phyloP scores from a whole-genome alignment of 2,797 vertebrate genomes.

The Onychomys leucogaster region DNA sequence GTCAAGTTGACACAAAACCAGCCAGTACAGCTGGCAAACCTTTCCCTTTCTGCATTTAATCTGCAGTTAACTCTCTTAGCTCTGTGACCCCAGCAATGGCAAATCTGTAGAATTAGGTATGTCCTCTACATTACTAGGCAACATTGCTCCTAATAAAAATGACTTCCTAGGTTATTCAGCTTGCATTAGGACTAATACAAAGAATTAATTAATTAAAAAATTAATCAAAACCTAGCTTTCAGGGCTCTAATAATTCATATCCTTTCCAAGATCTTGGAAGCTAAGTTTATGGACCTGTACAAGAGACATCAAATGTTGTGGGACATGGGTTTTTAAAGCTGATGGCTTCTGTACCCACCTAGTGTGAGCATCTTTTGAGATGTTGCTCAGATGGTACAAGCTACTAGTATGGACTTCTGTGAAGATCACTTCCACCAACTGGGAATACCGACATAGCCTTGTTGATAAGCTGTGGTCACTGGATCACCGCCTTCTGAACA shows the following conservation, averaged over 20 bases:
- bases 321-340: background rate
- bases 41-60: background rate
- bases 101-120: background rate
- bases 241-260: background rate
- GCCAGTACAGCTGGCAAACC: background rate
- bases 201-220: too few species aligned
- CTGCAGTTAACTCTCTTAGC: slow-evolving; percentile 19
- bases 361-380: background rate
- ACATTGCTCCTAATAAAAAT: slow-evolving; percentile 43
- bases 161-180: slow-evolving; percentile 10
- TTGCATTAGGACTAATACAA: background rate
- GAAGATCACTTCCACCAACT: background rate
- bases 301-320: background rate
- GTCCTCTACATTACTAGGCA: background rate
- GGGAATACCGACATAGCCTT: background rate
- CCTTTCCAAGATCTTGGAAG: background rate
- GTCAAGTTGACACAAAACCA: background rate
- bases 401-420: background rate
- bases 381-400: background rate
- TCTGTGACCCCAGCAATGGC: background rate
- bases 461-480: background rate
- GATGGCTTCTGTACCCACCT: background rate
- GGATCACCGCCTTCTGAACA: background rate
- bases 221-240: slow-evolving; percentile 19
- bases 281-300: background rate